Evolutionary conservation across 2,113 vertebrate genomes (phyloP).

Genomic region (Datnioides undecimradiatus): DNA sequence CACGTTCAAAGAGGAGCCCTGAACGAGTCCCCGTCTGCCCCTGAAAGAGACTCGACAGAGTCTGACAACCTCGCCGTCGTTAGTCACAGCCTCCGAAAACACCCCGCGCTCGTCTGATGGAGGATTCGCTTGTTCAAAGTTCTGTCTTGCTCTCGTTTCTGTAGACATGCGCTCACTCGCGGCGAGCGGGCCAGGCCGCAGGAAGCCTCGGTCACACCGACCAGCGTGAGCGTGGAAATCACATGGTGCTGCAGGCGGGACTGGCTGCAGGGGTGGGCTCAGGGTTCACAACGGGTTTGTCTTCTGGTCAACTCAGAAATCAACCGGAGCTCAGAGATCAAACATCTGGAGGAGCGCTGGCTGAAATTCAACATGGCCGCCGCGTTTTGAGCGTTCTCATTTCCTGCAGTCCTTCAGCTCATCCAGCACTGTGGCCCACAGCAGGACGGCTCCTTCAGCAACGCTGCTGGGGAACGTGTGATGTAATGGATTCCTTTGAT

Average conservation of each 20-base stretch:
- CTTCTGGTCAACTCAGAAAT: conserved; percentile 19
- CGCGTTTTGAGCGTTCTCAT: no score
- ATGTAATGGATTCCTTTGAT: no score
- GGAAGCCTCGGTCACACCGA: conserved; percentile 6
- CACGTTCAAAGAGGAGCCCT: conserved; percentile 33
- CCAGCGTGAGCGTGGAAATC: conserved; percentile 5
- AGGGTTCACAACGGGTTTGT: conserved; percentile 26
- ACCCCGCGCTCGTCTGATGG: conserved; percentile 27
- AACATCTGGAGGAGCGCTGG: background rate
- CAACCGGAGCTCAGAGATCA: conserved; percentile 23
- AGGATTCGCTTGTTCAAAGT: conserved; percentile 59
- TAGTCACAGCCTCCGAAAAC: conserved; percentile 52
- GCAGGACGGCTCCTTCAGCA: no score
- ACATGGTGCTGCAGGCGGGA: background rate
- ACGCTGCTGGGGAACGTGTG: no score
- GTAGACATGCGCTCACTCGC: background rate
- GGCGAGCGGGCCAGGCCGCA: background rate
- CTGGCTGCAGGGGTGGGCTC: background rate
- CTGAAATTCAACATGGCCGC: background rate
- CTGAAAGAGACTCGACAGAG: conserved; percentile 58
- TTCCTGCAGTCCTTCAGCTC: no score
- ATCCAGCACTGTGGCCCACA: no score
- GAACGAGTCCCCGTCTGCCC: conserved; percentile 38
- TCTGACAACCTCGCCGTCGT: conserved; percentile 60
- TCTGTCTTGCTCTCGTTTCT: conserved; percentile 20